phyloP scores from a whole-genome alignment of 2,888 invertebrate genomes.

The Tiliacea aurago region DNA sequence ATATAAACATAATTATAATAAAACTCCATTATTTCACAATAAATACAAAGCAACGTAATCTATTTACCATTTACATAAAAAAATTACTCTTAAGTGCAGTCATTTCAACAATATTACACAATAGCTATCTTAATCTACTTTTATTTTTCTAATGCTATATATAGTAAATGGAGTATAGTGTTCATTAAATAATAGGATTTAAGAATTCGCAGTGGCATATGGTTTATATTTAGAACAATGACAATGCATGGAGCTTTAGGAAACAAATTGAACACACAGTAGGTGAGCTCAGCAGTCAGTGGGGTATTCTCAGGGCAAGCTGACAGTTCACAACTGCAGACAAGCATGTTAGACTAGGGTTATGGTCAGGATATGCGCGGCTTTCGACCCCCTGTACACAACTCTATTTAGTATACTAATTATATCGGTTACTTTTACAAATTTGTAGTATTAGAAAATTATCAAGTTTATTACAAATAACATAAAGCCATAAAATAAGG shows the following conservation, averaged over 20 bases:
- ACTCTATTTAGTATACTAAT: no score
- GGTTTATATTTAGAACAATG: not conserved
- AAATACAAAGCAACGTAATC: no score
- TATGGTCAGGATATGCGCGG: not conserved
- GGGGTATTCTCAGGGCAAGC: not conserved
- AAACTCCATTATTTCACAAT: no score
- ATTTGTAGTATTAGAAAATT: not conserved
- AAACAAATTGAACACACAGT: not conserved
- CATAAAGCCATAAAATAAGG: not conserved
- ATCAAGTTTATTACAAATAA: not conserved
- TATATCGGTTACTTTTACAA: not conserved
- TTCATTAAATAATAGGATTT: not conserved
- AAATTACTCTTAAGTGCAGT: no score
- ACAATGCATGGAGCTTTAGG: not conserved
- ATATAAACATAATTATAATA: no score
- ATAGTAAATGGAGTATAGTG: no score
- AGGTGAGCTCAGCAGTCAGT: not conserved
- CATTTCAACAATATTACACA: no score
- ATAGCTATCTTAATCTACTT: no score
- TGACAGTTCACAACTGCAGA: not conserved
- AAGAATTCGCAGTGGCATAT: constrained; percentile 20
- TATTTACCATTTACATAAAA: no score
- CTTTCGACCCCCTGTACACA: no score
- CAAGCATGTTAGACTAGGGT: not conserved
- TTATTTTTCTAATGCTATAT: no score